phyloP scores from a whole-genome alignment of 92 coral and sea anemone genomes.

The Hydrozoanthus gracilis region DNA sequence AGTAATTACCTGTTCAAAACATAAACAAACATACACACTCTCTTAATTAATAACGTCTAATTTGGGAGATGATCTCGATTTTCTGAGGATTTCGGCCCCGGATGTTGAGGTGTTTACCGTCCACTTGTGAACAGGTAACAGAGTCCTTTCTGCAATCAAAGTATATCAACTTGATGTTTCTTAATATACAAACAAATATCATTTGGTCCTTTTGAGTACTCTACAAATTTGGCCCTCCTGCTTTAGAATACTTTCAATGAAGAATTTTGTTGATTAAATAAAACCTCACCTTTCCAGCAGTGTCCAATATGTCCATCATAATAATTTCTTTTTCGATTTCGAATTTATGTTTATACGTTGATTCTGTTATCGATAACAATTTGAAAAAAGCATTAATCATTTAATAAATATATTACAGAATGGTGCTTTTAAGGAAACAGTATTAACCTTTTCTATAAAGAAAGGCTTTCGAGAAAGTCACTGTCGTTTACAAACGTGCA shows the following conservation, averaged over 20 bases:
- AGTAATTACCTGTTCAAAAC: too few relatives aligned
- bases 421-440: neutral
- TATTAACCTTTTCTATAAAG: neutral
- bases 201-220: neutral
- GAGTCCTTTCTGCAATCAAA: neutral
- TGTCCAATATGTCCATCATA: too few relatives aligned
- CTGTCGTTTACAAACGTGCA: neutral
- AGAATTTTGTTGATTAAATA: too few relatives aligned
- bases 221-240: neutral
- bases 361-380: conserved; percentile 1
- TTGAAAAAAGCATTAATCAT: too few relatives aligned
- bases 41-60: conserved; percentile 11
- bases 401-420: neutral
- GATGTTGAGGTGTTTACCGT: conserved; percentile 11
- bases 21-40: conserved; percentile 14
- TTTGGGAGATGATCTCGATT: neutral
- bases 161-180: neutral
- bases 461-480: neutral
- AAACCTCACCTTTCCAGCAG: too few relatives aligned
- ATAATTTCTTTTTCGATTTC: neutral
- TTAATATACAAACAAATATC: neutral
- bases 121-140: conserved; percentile 1
- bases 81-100: conserved; percentile 17
- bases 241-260: too few relatives aligned
- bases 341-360: conserved; percentile 9